Conservation (phyloP, 2,113 vertebrate species). For the Balaeniceps rex region DNA sequence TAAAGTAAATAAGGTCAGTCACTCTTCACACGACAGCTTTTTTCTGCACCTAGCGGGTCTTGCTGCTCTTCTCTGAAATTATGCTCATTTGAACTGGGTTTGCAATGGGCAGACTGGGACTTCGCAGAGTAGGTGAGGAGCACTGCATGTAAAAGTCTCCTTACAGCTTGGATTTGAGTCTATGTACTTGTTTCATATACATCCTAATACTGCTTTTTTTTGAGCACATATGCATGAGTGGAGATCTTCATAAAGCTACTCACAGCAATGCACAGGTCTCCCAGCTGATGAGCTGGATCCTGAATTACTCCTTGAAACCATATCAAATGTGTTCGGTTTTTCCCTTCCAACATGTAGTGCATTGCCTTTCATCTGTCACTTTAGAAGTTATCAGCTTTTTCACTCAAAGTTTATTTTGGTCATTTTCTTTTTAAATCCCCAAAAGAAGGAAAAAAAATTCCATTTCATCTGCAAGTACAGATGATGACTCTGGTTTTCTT, state of each 20-base stretch:
- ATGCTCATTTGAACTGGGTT: background rate
- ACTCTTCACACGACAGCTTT: background rate
- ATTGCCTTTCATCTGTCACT: background rate
- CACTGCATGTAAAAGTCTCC: background rate
- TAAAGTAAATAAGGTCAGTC: background rate
- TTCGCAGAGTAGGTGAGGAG: background rate
- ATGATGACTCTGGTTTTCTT: constrained; percentile 12
- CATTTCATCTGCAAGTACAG: background rate
- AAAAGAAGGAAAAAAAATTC: background rate
- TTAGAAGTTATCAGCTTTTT: background rate
- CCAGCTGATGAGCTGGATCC: background rate
- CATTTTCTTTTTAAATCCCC: background rate
- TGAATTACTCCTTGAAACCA: background rate
- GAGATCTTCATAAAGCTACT: background rate
- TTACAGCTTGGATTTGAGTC: background rate
- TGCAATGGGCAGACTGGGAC: background rate
- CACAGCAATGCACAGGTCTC: background rate
- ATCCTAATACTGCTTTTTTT: background rate
- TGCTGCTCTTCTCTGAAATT: background rate
- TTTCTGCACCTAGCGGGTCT: background rate
- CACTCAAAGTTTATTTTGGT: background rate
- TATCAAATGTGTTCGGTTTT: background rate
- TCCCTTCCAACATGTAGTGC: background rate
- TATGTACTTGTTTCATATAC: background rate
- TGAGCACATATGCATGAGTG: background rate